A percentile compares a stretch with the other conserved stretches of the same genome.
Evolutionary conservation across 64 coral and sea anemone species (phyloP).

Genomic region (Dendrophyllia cribrosa): DNA sequence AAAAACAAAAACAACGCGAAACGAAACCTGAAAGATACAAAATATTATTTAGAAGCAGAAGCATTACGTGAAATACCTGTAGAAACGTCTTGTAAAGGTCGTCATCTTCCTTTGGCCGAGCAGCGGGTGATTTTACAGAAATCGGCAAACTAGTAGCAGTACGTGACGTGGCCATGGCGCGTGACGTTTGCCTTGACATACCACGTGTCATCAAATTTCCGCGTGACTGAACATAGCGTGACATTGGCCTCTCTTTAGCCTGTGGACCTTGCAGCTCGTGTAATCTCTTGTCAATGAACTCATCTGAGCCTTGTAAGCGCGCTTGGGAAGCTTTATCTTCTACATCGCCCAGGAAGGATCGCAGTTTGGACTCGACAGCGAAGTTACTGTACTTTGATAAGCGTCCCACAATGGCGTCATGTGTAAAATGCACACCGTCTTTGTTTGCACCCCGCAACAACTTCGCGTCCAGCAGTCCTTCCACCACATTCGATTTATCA

Average conservation of each 20-base stretch:
- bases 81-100: constrained; percentile 90
- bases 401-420: constrained; percentile 82
- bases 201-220: constrained; percentile 77
- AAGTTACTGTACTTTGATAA: constrained; percentile 96
- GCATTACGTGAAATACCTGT: constrained; percentile 64
- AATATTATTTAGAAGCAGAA: too few relatives aligned
- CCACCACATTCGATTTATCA: constrained; percentile 80
- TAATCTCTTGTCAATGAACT: constrained; percentile 86
- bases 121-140: constrained; percentile 62
- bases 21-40: too few relatives aligned
- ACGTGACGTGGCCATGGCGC: constrained; percentile 87
- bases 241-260: constrained; percentile 73
- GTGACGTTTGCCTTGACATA: constrained; percentile 77
- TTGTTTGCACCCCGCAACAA: constrained; percentile 89
- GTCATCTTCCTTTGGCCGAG: constrained; percentile 54
- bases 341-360: constrained; percentile 75
- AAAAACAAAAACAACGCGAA: too few relatives aligned
- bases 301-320: constrained; percentile 89
- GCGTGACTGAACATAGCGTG: constrained; percentile 91
- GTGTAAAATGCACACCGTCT: constrained; percentile 95
- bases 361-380: constrained; percentile 83
- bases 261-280: constrained; percentile 70
- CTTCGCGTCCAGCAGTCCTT: constrained; percentile 87
- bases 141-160: constrained; percentile 82
- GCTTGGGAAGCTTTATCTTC: constrained; percentile 79